Base-by-base conservation (phyloP, 2,888 invertebrate genomes). In the Clivina fossor region DNA sequence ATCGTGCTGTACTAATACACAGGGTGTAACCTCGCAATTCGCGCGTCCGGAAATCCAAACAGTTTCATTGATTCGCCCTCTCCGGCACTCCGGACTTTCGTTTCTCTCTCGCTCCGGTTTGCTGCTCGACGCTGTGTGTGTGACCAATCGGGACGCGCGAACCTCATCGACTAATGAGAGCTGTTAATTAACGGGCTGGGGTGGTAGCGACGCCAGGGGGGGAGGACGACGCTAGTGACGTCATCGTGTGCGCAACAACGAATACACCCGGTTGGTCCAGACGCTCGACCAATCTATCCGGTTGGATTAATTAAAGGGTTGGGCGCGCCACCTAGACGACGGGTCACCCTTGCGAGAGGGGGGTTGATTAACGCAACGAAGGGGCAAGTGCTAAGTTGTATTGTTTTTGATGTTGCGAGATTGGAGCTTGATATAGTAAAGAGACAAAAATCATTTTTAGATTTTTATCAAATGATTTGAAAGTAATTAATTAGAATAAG, bases 251-350 rank as follows among this genome's bases (percentile, higher is more conserved):
- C 70, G 67, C 66, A 64, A 63, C 59, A 78, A 78, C 78, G 20
- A 40, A 11, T 19, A 19, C 40, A 40, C 76, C 78, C 78, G 78
- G 78, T 63, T 61, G 65, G 65, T 64, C 71, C 70, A 70, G 70
- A 70, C 70, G 70, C 69, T 66, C 66, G 54, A 63, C 63, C 61
- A 53, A 53, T 53, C 53, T 53, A 53, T 11, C 19, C 15, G 16
- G 56, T 57, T 62, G 69, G 69, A 71, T 71, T 72, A 71, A 72
- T 72, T 72, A 71, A 71, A 71, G 71, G 71, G 69, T 67, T 69
- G 70, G 64, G 66, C 63, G 58, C 64, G 60, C 28, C 40, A 48
- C 48, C n/a, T n/a, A n/a, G n/a, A n/a, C n/a, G 37, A n/a, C n/a
- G 37, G 60, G 64, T 60, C 62, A 64, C 56, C 62, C 59, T 54